Base-by-base conservation (phyloP, 2,888 invertebrate genomes). In the Eurytoma adleriae region DNA sequence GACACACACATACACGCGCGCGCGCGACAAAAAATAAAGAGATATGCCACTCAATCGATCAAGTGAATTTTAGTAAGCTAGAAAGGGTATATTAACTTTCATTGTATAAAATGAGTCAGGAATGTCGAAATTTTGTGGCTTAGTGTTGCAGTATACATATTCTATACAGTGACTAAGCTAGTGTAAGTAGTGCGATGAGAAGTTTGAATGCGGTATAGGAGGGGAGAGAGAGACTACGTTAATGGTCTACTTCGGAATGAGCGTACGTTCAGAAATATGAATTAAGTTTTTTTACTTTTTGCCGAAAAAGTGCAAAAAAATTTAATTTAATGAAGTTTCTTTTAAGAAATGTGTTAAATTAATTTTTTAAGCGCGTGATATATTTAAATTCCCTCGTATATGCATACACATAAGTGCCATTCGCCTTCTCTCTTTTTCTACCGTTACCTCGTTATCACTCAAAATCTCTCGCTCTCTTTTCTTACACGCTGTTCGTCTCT, bases 41-140 rank as follows among this genome's bases (percentile, higher is more conserved):
- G 61, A 72, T 77, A 69, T 54, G 84, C 85, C 86, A 85, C 86
- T 86, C 86, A 83, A 87, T 40, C 52, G 52, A 68, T 54, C 85
- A 86, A 86, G 85, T 85, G 86, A 86, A 88, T 87, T 85, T 87
- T 89, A 88, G 88, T 86, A 85, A 89, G 86, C 86, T 88, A 87
- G 87, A 87, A 86, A 86, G 86, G 86, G 86, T 86, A 84, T 87
- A 87, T 88, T 88, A 82, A 78, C 80, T 72, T 80, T 70, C 30
- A 86, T 86, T 88, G 87, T 88, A 87, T 87, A 79, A 78, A 82
- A 75, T 62, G 40, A 81, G 66, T 67, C 78, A 80, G 72, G 67
- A 74, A 81, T 71, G 75, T 72, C 72, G 78, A 78, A 82, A 81
- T 74, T 78, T 57, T 78, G 66, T 70, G 57, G 69, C 73, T 57